Base-by-base conservation (phyloP, 1,140 invertebrate genomes). In the Diorhabda carinulata region DNA sequence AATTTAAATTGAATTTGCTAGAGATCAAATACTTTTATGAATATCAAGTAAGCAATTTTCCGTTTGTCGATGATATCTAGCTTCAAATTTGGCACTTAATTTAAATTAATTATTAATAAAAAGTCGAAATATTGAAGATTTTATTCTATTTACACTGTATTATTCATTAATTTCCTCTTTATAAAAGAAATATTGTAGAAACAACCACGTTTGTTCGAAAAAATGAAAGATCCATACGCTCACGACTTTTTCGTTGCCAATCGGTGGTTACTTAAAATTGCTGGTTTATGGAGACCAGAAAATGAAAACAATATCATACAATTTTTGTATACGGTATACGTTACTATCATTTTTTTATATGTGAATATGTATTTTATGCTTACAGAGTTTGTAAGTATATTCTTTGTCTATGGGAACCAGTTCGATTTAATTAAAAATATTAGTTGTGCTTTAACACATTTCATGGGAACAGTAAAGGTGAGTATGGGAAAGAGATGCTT, bases 371-470 rank as follows among this genome's bases (percentile, higher is more conserved):
- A 71, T 68, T 78, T 77, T 58, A 76, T 77, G 0, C 60, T 57
- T 4, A 78, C 78, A 2, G 76, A 78, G 61, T 76, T 78, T 64
- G 43, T 77, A 5, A 74, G 74, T 43, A 43, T 78, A 5, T 70
- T 73, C 58, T 73, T 73, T 57, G 77, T 76, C 4, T 72, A 72
- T 56, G 70, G 74, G 44, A 67, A 77, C 67, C 47, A 74, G 44
- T 70, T 74, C 44, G 69, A 72, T 7, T 70, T 78, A 6, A 79
- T 79, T 10, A 78, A 79, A 63, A 77, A 78, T 66, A 66, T 79
- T 1, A 78, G 75, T 63, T 77, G 76, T 69, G 73, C 72, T 41
- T 47, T 79, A 9, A 78, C 76, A 2, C 76, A 77, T 62, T 70
- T 79, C 7, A 76, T 79, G 77, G 76, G 77, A 4, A 74, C 76